phyloP scores from a whole-genome alignment of 2,797 vertebrate species.

The Molossus alvarezi region DNA sequence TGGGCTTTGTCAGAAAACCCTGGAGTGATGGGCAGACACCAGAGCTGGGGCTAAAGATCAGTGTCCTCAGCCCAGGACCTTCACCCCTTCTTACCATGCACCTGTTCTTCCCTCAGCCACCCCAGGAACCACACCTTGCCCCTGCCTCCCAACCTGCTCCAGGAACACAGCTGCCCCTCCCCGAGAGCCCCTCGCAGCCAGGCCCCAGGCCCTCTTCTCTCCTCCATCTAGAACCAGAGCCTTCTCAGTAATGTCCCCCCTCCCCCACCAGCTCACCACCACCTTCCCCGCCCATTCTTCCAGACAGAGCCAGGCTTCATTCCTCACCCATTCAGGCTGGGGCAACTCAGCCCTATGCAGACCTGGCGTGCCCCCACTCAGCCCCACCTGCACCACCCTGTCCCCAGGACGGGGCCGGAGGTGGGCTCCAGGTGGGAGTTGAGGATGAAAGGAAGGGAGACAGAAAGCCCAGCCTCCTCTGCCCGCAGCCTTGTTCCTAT shows the following conservation, averaged over 20 bases:
- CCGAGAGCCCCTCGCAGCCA: too few relatives aligned
- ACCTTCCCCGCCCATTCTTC: neutral
- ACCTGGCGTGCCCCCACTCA: neutral
- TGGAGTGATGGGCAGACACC: neutral
- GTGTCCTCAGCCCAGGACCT: neutral
- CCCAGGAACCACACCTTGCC: too few relatives aligned
- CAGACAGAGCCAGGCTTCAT: neutral
- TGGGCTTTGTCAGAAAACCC: neutral
- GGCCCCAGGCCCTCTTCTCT: too few relatives aligned
- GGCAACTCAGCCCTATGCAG: neutral
- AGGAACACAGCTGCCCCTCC: too few relatives aligned
- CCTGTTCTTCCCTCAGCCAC: too few relatives aligned
- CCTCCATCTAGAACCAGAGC: neutral
- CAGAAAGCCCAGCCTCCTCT: neutral
- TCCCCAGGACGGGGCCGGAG: neutral
- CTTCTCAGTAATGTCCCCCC: neutral
- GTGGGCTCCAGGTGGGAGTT: neutral
- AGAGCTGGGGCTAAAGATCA: neutral
- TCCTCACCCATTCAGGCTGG: neutral
- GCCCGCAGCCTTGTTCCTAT: neutral
- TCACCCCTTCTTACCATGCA: neutral
- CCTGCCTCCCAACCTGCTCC: too few relatives aligned
- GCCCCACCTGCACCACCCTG: too few relatives aligned
- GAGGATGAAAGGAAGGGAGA: neutral
- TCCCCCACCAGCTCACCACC: neutral